Percentiles rank a stretch among this genome's conserved stretches.
Conservation (phyloP, 2,797 vertebrate genomes). For the Sardinella longiceps region DNA sequence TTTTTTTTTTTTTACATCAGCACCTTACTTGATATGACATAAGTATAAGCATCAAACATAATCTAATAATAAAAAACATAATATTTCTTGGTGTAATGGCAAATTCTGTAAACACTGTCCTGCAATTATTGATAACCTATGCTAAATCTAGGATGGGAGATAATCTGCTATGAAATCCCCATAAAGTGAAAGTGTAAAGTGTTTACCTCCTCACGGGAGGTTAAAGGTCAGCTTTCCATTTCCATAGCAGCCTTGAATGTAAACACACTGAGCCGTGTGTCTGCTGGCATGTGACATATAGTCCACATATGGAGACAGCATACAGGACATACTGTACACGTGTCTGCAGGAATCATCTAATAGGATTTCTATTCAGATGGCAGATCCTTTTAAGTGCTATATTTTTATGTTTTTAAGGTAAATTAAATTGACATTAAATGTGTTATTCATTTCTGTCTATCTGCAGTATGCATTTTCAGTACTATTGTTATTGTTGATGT, state of each 20-base stretch:
- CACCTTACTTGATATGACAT: not conserved
- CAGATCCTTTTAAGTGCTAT: not conserved
- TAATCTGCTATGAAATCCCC: slow-evolving; percentile 16
- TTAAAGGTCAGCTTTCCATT: not conserved
- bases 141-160: not conserved
- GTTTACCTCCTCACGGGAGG: not conserved
- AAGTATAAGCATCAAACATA: no score
- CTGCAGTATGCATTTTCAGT: not conserved
- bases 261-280: not conserved
- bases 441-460: not conserved
- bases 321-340: not conserved
- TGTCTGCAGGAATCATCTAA: not conserved
- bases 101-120: not conserved
- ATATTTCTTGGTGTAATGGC: no score
- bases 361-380: not conserved
- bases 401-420: not conserved
- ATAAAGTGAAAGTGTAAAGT: not conserved
- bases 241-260: not conserved
- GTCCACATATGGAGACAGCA: not conserved
- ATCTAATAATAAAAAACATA: not conserved
- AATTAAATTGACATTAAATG: not conserved
- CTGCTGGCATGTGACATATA: not conserved
- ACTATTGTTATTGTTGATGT: not conserved
- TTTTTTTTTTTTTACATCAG: not conserved
- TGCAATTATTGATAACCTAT: not conserved